Conservation (phyloP, 2,888 invertebrate species). For the Troides aeacus region DNA sequence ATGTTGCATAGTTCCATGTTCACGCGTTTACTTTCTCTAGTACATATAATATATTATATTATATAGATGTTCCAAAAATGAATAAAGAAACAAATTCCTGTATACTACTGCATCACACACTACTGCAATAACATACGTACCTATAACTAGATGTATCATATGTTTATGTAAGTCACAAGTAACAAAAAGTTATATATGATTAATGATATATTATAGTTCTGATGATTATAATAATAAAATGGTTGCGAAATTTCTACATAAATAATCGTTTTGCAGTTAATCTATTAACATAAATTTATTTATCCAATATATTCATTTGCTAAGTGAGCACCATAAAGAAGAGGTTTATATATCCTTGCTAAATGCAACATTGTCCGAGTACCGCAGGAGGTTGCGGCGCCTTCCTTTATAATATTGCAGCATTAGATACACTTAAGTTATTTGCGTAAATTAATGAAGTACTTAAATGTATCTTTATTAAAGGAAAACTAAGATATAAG, state of each 20-base stretch:
- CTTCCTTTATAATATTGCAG: conserved; percentile 16
- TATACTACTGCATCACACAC: too few species aligned
- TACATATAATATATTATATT: too few species aligned
- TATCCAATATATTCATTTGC: conserved; percentile 29
- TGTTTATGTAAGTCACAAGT: too few species aligned
- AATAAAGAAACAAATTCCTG: too few species aligned
- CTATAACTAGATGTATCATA: too few species aligned
- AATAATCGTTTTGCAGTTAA: conserved; percentile 26
- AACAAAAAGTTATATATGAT: too few species aligned
- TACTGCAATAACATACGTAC: too few species aligned
- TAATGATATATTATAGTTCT: neutral
- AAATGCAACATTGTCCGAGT: conserved; percentile 17
- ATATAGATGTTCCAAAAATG: too few species aligned
- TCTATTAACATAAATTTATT: conserved; percentile 28
- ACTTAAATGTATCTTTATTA: neutral
- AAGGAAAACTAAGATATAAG: neutral
- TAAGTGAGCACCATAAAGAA: conserved; percentile 29
- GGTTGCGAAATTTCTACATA: conserved; percentile 25
- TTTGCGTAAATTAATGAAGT: neutral
- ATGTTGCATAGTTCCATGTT: too few species aligned
- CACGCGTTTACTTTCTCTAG: too few species aligned
- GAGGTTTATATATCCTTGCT: conserved; percentile 24
- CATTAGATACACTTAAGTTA: conserved; percentile 7
- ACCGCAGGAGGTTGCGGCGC: conserved; percentile 10
- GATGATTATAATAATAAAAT: conserved; percentile 3